These are phyloP conservation scores for Urocyon cinereoargenteus DNA, from an alignment of 2,797 vertebrate species.

Conservation along the genomic window DNA sequence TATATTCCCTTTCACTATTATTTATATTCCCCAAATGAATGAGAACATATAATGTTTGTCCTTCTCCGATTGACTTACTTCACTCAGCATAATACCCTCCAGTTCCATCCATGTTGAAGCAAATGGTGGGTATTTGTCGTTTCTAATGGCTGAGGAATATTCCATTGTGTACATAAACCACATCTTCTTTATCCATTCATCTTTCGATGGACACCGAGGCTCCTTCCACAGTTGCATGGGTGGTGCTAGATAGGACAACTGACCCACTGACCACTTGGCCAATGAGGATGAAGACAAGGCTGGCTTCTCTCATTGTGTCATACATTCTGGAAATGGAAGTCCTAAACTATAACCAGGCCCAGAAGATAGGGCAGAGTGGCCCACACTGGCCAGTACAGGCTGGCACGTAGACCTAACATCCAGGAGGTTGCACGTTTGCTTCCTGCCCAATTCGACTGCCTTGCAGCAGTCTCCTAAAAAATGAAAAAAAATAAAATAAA, in stretches of 20 bases:
- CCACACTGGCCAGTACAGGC: neutral
- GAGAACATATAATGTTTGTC: too few species aligned
- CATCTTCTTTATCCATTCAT: too few species aligned
- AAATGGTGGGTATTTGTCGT: too few species aligned
- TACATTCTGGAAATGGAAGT: neutral
- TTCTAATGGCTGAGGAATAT: too few species aligned
- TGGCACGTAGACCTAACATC: neutral
- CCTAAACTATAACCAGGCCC: neutral
- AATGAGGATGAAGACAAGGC: neutral
- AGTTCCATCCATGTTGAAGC: too few species aligned
- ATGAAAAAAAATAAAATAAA: neutral
- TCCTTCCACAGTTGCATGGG: neutral
- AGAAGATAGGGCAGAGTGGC: neutral
- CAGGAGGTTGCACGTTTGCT: neutral
- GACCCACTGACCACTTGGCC: slow-evolving; percentile 41
- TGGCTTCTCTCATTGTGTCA: neutral
- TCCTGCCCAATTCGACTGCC: neutral
- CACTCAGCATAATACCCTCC: too few species aligned
- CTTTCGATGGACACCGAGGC: too few species aligned
- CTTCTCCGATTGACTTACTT: too few species aligned
- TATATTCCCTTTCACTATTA: too few species aligned
- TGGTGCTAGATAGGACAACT: neutral
- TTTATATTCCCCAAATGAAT: too few species aligned
- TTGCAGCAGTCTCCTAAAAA: neutral
- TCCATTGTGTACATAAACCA: too few species aligned